Evolutionary conservation across 2,797 vertebrate species (phyloP).

Genomic region (Microctenopoma stevenorrisi): DNA sequence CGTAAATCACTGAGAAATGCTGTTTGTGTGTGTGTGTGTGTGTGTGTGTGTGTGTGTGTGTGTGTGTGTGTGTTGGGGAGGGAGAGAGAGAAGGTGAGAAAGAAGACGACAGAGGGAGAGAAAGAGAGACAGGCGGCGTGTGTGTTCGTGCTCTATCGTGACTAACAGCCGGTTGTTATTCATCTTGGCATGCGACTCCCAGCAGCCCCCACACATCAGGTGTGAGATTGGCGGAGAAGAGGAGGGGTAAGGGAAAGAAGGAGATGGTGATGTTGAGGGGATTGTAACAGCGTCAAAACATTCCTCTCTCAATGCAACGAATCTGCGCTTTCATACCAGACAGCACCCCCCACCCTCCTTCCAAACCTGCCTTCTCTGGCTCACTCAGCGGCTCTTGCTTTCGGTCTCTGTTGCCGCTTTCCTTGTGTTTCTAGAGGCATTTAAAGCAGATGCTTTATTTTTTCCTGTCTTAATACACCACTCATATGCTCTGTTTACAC

Average conservation of each 20-base stretch:
- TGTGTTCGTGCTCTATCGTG: conserved; percentile 79
- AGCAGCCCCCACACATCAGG: conserved; percentile 83
- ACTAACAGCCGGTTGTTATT: conserved; percentile 84
- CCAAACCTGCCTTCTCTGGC: conserved; percentile 33
- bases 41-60: conserved; percentile 62
- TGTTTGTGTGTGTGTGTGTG: conserved; percentile 72
- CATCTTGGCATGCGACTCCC: conserved; percentile 83
- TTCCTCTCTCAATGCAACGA: conserved; percentile 70
- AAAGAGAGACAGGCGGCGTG: conserved; percentile 64
- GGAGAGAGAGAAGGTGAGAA: conserved; percentile 48
- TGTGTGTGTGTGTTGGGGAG: conserved; percentile 55
- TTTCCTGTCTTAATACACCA: conserved; percentile 7
- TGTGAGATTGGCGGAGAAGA: conserved; percentile 76
- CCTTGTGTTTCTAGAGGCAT: conserved; percentile 29
- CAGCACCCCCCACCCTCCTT: conserved; percentile 14
- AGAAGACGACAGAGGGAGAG: conserved; percentile 35
- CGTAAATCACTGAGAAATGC: conserved; percentile 77
- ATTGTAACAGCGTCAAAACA: conserved; percentile 73
- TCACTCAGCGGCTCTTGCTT: conserved; percentile 22
- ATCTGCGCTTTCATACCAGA: conserved; percentile 65
- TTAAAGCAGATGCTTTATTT: conserved; percentile 22
- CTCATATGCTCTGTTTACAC: not conserved
- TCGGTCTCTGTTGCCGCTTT: conserved; percentile 21
- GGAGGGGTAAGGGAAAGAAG: conserved; percentile 42
- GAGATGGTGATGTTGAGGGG: conserved; percentile 36